Evolutionary conservation across 2,888 invertebrate species (phyloP).

Genomic region (Cephus pulcher): DNA sequence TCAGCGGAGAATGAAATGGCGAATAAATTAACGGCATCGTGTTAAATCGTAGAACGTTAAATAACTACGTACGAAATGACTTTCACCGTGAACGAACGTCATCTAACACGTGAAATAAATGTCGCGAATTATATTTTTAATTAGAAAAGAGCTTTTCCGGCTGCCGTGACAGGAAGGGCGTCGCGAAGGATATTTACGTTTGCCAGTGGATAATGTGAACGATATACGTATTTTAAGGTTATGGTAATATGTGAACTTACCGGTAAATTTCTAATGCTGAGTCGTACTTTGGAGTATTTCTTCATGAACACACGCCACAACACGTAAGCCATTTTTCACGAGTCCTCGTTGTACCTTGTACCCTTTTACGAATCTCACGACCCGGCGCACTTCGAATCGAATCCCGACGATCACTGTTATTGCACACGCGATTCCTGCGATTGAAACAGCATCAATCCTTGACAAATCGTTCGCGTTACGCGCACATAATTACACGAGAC

Average conservation of each 20-base stretch:
- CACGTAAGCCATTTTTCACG: constrained; percentile 69
- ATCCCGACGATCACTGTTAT: not conserved
- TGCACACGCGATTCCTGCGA: not conserved
- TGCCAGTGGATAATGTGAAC: not conserved
- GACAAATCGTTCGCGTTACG: not conserved
- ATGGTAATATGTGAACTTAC: constrained; percentile 44
- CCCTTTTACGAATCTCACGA: not conserved
- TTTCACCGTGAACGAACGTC: not conserved
- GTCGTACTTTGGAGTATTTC: constrained; percentile 71
- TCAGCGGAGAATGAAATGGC: not conserved
- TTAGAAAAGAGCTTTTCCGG: not conserved
- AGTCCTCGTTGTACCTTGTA: not conserved
- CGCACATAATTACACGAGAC: not conserved
- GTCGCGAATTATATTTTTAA: not conserved
- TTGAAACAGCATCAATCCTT: not conserved
- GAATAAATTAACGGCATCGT: not conserved
- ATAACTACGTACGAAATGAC: not conserved
- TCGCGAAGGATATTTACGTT: not conserved
- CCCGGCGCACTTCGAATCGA: not conserved
- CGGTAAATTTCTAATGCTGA: constrained; percentile 67
- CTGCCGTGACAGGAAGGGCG: not conserved
- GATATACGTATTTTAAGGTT: not conserved
- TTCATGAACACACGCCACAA: constrained; percentile 73
- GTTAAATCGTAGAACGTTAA: not conserved
- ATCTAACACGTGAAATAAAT: not conserved